Evolutionary conservation across 1,140 invertebrate species (phyloP).

Genomic region (Diabrotica virgifera): DNA sequence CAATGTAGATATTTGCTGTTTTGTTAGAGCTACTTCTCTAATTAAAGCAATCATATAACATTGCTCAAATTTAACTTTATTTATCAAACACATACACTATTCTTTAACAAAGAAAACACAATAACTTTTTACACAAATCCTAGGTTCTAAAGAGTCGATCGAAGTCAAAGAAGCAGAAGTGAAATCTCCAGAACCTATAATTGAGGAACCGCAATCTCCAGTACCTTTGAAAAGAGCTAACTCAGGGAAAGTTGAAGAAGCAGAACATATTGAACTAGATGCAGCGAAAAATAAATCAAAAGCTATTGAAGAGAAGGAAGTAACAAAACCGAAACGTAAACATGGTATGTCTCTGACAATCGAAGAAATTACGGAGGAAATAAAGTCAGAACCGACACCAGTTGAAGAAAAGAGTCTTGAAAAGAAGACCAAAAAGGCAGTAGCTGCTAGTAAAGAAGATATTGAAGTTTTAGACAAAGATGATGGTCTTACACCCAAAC

Average conservation of each 20-base stretch:
- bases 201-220: constrained; percentile 39
- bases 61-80: not conserved
- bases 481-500: not conserved
- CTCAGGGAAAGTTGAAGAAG: constrained; percentile 32
- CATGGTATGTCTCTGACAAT: constrained; percentile 32
- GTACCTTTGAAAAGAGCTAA: constrained; percentile 50
- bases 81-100: no score
- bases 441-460: constrained; percentile 11
- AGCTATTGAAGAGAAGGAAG: constrained; percentile 21
- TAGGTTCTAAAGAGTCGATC: constrained; percentile 29
- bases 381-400: constrained; percentile 3
- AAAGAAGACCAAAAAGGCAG: constrained; percentile 23
- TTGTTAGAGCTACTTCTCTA: not conserved
- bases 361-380: constrained; percentile 35
- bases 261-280: constrained; percentile 28
- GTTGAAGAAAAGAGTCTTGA: constrained; percentile 11
- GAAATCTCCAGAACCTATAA: constrained; percentile 36
- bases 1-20: not conserved
- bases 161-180: constrained; percentile 26
- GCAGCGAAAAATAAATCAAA: constrained; percentile 27
- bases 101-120: no score
- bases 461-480: constrained; percentile 8
- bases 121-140: constrained; percentile 25
- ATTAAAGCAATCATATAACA: not conserved
- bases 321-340: constrained; percentile 28